These are phyloP conservation scores for Sterrhoptilus dennistouni DNA, from an alignment of 2,113 vertebrate genomes.

Conservation along the genomic window DNA sequence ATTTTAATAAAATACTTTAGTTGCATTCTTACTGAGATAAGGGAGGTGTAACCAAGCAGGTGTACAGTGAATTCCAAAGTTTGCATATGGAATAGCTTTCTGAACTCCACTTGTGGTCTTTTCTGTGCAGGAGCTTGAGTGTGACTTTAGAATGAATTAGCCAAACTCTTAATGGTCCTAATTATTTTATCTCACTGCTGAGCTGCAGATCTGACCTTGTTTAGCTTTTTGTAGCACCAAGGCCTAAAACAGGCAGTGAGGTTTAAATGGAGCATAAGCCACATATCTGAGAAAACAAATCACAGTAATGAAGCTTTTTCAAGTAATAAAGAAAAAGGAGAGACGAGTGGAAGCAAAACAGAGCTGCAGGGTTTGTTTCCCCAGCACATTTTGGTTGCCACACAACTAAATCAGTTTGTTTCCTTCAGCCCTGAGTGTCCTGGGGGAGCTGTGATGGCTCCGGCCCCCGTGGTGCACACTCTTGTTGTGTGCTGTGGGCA, in stretches of 20 bases:
- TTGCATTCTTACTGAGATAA: not conserved
- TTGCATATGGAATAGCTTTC: not conserved
- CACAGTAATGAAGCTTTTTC: not conserved
- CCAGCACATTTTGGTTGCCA: not conserved
- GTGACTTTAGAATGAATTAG: not conserved
- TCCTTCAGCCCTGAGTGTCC: not conserved
- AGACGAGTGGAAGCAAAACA: not conserved
- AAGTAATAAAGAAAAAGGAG: not conserved
- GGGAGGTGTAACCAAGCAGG: not conserved
- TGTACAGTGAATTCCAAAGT: not conserved
- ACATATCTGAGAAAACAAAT: not conserved
- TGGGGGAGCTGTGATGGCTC: not conserved
- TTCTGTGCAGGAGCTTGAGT: not conserved
- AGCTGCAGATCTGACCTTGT: not conserved
- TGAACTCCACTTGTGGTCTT: not conserved
- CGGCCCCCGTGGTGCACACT: not conserved
- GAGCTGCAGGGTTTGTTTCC: conserved; percentile 32
- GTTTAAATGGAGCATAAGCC: not conserved
- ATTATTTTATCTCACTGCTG: not conserved
- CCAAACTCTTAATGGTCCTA: not conserved
- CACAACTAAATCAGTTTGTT: conserved; percentile 42
- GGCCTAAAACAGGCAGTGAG: not conserved
- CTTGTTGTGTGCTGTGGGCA: conserved; percentile 20
- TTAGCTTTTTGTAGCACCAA: not conserved
- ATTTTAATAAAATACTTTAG: not conserved